Percentiles rank a stretch among this genome's conserved stretches.
These are phyloP conservation scores for Axea sp. DNA, from an alignment of 2,888 invertebrate species.

Conservation along the genomic window DNA sequence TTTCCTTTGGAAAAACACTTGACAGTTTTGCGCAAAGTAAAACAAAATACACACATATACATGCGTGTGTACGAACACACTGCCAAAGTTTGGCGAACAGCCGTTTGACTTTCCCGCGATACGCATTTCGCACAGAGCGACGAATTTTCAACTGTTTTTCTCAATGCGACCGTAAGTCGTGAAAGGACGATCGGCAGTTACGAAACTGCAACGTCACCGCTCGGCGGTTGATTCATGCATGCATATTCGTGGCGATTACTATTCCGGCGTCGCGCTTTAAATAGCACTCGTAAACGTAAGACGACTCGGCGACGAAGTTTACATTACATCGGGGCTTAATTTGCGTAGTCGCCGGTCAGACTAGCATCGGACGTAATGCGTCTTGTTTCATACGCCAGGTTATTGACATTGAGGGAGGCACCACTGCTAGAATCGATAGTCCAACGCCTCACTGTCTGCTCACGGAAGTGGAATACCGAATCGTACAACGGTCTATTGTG, in stretches of 20 bases:
- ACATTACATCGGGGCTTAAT: slow-evolving; percentile 36
- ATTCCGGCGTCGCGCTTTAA: slow-evolving; percentile 29
- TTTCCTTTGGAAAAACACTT: too few relatives aligned
- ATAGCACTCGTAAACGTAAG: slow-evolving; percentile 47
- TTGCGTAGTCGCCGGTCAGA: slow-evolving; percentile 43
- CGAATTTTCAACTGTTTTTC: too few relatives aligned
- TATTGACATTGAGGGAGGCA: slow-evolving; percentile 65
- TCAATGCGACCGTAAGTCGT: too few relatives aligned
- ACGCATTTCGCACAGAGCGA: too few relatives aligned
- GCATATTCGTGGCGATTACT: slow-evolving; percentile 29
- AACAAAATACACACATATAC: too few relatives aligned
- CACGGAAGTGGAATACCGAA: slow-evolving; percentile 69
- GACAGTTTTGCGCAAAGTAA: background rate
- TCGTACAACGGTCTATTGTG: slow-evolving; percentile 69
- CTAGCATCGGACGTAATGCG: slow-evolving; percentile 48
- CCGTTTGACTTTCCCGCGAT: too few relatives aligned
- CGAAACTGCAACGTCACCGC: background rate
- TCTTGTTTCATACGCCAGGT: slow-evolving; percentile 55
- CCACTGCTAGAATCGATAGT: slow-evolving; percentile 65
- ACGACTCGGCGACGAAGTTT: slow-evolving; percentile 26
- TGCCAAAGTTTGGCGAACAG: too few relatives aligned
- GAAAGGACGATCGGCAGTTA: too few relatives aligned
- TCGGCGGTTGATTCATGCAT: slow-evolving; percentile 16
- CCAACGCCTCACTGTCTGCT: slow-evolving; percentile 66
- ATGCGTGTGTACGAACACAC: too few relatives aligned